These are phyloP conservation scores for Pyrrhia umbra DNA, from an alignment of 2,888 invertebrate species.

Conservation along the genomic window DNA sequence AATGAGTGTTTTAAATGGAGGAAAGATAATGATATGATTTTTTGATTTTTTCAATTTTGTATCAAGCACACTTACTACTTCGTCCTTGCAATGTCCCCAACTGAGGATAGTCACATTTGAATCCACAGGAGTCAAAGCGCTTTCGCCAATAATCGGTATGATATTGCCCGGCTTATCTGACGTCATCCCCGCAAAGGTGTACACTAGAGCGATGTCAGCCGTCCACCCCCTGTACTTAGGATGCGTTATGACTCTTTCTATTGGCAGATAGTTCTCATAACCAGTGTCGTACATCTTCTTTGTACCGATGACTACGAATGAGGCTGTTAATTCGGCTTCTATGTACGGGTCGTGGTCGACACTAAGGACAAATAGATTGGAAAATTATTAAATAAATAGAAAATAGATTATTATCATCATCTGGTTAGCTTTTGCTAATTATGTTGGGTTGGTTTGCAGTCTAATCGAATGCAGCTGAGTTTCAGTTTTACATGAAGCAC, in stretches of 20 bases:
- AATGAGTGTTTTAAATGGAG: too few relatives aligned
- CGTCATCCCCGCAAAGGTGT: conserved; percentile 78
- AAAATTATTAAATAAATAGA: too few relatives aligned
- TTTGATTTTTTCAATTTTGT: too few relatives aligned
- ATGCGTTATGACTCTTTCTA: conserved; percentile 76
- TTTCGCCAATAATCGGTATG: conserved; percentile 70
- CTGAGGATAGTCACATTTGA: conserved; percentile 75
- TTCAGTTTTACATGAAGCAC: too few relatives aligned
- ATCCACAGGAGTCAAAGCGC: conserved; percentile 65
- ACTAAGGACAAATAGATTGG: conserved; percentile 38
- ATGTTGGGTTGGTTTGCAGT: too few relatives aligned
- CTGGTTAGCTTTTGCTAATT: too few relatives aligned
- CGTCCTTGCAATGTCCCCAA: conserved; percentile 69
- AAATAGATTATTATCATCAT: too few relatives aligned
- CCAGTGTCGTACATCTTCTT: conserved; percentile 77
- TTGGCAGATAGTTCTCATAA: conserved; percentile 80
- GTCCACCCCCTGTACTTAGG: conserved; percentile 73
- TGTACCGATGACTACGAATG: conserved; percentile 79
- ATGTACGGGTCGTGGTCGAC: conserved; percentile 12
- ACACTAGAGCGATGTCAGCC: conserved; percentile 76
- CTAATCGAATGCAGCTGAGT: too few relatives aligned
- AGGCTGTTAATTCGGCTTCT: conserved; percentile 74
- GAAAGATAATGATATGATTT: too few relatives aligned
- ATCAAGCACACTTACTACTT: conserved; percentile 49
- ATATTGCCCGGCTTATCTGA: conserved; percentile 75